phyloP scores from a whole-genome alignment of 2,113 vertebrate species.

The Sinocyclocheilus grahami region DNA sequence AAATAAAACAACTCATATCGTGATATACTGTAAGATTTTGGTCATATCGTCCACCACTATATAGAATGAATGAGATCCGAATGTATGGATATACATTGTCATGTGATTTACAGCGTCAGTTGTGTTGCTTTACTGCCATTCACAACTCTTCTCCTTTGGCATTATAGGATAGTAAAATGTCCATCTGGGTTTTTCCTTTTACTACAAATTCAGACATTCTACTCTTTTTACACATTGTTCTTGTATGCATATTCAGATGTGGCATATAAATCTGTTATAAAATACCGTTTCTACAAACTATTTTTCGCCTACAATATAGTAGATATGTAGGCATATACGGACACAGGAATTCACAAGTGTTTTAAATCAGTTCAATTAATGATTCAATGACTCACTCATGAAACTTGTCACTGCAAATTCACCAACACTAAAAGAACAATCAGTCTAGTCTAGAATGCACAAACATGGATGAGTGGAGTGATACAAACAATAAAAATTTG shows the following conservation, averaged over 20 bases:
- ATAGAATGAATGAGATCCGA: no score
- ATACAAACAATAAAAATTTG: background rate
- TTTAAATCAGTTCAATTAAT: background rate
- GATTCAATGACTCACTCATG: background rate
- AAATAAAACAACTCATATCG: no score
- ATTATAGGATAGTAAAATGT: no score
- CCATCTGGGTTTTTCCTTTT: background rate
- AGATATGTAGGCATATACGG: background rate
- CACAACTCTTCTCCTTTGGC: no score
- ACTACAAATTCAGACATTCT: no score
- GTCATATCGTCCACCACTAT: no score
- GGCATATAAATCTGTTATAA: background rate
- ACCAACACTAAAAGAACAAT: background rate
- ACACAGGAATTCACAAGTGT: background rate
- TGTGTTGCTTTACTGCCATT: no score
- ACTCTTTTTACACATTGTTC: no score
- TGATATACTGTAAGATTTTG: no score
- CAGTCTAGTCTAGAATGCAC: background rate
- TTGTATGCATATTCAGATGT: background rate
- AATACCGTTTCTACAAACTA: background rate
- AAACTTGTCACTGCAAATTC: background rate
- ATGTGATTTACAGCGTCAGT: background rate
- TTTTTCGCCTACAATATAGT: background rate
- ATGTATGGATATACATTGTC: background rate
- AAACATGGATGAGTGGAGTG: background rate